phyloP scores from a whole-genome alignment of 2,113 vertebrate species.

The Chionis minor region DNA sequence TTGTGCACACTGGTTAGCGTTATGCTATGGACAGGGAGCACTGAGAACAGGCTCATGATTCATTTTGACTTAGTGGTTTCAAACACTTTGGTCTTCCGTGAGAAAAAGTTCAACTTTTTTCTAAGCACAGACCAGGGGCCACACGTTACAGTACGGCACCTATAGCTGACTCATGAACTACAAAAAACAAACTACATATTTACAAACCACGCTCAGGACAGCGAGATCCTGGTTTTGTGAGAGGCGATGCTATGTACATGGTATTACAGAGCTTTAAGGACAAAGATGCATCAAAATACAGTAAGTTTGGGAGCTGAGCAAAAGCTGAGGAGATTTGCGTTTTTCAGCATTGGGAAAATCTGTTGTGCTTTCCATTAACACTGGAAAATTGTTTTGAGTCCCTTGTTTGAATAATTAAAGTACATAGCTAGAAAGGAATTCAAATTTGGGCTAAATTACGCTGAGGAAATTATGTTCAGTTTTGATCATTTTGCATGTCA shows the following conservation, averaged over 20 bases:
- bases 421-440: conserved; percentile 35
- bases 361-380: conserved; percentile 5
- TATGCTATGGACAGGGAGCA: background rate
- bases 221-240: background rate
- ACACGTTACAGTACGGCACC: accelerated
- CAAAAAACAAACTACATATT: background rate
- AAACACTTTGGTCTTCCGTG: background rate
- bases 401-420: conserved; percentile 30
- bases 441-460: conserved; percentile 43
- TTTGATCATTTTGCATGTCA: conserved; percentile 49
- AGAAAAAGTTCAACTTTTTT: background rate
- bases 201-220: background rate
- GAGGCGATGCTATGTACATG: accelerated
- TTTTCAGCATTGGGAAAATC: background rate
- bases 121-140: background rate
- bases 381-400: background rate
- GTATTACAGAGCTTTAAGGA: background rate
- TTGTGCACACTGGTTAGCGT: background rate
- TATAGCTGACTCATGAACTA: background rate
- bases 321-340: background rate
- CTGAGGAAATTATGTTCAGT: background rate
- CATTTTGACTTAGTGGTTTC: background rate
- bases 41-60: background rate
- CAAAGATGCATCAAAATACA: background rate
- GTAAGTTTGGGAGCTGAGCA: background rate